Conservation (phyloP, 2,888 invertebrate genomes). For the Anodontia alba region DNA sequence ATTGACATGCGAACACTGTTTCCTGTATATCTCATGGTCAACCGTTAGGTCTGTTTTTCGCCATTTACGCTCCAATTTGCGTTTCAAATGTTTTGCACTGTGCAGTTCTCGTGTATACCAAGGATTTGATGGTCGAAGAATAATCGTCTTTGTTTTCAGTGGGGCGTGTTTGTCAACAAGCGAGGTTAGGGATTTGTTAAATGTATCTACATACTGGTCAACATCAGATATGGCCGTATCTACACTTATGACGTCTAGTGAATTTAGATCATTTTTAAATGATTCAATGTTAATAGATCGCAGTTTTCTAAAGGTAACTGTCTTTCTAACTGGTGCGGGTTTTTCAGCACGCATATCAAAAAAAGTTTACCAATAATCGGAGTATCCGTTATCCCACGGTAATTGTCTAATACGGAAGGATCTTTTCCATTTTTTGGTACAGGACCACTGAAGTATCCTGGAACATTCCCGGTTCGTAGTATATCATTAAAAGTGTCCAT, state of each 20-base stretch:
- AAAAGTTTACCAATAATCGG: too few species aligned
- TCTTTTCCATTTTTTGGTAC: too few species aligned
- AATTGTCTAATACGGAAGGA: too few species aligned
- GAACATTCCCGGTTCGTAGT: too few species aligned
- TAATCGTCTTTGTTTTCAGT: neutral
- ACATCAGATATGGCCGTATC: neutral
- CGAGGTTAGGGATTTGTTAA: neutral
- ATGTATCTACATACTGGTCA: neutral
- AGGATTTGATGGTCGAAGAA: neutral
- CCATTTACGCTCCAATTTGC: conserved; percentile 20
- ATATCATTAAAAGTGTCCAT: too few species aligned
- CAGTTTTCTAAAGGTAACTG: conserved; percentile 19
- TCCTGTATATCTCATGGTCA: conserved; percentile 10
- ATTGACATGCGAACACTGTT: too few species aligned
- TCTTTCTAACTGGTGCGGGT: conserved; percentile 39
- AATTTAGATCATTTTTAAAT: neutral
- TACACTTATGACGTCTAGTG: neutral
- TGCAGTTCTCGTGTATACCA: conserved; percentile 13
- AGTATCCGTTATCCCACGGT: too few species aligned
- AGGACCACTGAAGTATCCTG: too few species aligned
- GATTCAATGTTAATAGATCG: conserved; percentile 27
- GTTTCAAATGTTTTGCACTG: conserved; percentile 13
- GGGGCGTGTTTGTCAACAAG: conserved; percentile 9
- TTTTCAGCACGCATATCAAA: neutral
- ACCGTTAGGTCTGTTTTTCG: conserved; percentile 10